phyloP scores from a whole-genome alignment of 2,797 vertebrate genomes.

The Melanotaenia boesemani region DNA sequence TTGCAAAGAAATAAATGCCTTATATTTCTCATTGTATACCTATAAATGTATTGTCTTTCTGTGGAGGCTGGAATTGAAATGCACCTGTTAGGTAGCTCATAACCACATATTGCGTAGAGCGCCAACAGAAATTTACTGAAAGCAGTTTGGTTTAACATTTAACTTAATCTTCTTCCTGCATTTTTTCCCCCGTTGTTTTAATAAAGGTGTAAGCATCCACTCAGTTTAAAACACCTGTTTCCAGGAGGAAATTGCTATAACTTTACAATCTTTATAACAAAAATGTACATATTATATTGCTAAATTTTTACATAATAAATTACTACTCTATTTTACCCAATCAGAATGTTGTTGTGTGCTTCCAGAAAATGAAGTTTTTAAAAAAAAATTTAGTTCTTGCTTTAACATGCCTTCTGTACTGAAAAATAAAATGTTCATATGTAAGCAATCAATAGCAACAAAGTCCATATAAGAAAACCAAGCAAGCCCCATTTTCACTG shows the following conservation, averaged over 20 bases:
- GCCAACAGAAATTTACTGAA: neutral
- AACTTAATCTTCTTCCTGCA: neutral
- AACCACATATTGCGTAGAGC: neutral
- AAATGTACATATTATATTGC: neutral
- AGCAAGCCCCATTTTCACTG: constrained; percentile 66
- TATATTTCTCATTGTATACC: constrained; percentile 3
- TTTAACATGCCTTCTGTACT: neutral
- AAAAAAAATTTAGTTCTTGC: neutral
- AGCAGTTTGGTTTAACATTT: neutral
- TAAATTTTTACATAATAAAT: neutral
- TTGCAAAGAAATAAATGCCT: constrained; percentile 7
- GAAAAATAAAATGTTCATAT: neutral
- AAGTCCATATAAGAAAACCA: constrained; percentile 58
- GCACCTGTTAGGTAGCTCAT: constrained; percentile 9
- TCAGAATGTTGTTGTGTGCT: neutral
- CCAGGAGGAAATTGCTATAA: no score
- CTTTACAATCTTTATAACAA: neutral
- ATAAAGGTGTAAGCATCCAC: constrained; percentile 1
- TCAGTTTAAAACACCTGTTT: constrained; percentile 6
- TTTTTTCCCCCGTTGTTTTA: neutral
- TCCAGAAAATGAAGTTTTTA: neutral
- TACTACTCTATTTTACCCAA: neutral
- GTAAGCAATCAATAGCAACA: neutral
- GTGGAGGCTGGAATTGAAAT: constrained; percentile 18
- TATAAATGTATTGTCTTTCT: neutral